Percentiles rank a stretch among this genome's conserved stretches.
These are phyloP conservation scores for Eugnorisma glareosa DNA, from an alignment of 2,888 invertebrate genomes.

Conservation along the genomic window DNA sequence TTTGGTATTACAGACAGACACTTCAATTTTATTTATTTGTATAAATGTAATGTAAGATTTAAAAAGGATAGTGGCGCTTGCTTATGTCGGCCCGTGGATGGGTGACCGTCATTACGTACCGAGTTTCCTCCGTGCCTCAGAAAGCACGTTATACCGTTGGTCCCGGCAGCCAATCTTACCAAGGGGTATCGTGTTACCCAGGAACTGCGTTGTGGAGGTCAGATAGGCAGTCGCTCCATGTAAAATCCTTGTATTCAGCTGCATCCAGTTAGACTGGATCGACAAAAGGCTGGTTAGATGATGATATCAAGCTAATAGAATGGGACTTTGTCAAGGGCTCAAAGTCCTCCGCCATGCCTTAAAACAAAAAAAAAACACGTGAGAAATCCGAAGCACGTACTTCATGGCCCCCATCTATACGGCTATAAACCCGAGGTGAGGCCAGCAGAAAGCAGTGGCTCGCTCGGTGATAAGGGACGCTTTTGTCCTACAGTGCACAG, in stretches of 20 bases:
- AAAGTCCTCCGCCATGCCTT: too few relatives aligned
- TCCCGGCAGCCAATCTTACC: too few relatives aligned
- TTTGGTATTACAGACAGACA: too few relatives aligned
- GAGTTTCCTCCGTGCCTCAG: background rate
- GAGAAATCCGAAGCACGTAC: background rate
- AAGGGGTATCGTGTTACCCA: too few relatives aligned
- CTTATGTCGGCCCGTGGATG: background rate
- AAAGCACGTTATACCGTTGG: background rate
- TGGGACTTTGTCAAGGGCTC: background rate
- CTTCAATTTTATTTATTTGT: too few relatives aligned
- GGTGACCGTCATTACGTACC: background rate
- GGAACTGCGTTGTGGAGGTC: too few relatives aligned
- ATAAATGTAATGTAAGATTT: too few relatives aligned
- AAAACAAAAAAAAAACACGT: background rate
- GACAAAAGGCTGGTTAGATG: too few relatives aligned
- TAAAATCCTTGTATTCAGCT: too few relatives aligned
- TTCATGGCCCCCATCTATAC: conserved; percentile 43
- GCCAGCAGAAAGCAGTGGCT: conserved; percentile 66
- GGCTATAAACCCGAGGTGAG: conserved; percentile 61
- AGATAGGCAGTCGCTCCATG: too few relatives aligned
- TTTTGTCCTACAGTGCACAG: conserved; percentile 58
- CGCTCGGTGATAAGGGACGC: conserved; percentile 65
- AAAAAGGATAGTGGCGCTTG: background rate
- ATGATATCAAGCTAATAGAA: background rate
- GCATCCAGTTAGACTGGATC: too few relatives aligned